Base-by-base conservation (phyloP, 2,113 vertebrate genomes). In the Psilopogon haemacephalus region DNA sequence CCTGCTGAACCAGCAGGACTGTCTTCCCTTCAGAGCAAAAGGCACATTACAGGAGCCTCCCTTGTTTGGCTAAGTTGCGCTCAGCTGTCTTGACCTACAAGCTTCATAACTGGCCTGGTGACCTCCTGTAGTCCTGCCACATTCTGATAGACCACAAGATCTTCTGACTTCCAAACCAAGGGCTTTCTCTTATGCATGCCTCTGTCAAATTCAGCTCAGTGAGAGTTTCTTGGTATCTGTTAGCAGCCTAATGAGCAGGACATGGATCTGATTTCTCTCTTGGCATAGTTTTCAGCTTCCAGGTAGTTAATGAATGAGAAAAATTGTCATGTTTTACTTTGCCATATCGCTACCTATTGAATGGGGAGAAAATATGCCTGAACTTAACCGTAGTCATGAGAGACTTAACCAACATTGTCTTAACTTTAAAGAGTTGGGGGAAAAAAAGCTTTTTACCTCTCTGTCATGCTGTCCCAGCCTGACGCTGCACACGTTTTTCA, bases 1-100 rank as follows among this genome's bases (percentile, higher is more conserved):
- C 85, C 37, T 77, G 68, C 70, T 89, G 59, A 94, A n/a, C 72
- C 86, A 95, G 88, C 83, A 92, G n/a, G 28, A 8, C 81, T 71
- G 46, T 48, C 77, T 93, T 94, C 82, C 70, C 81, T 83, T 10
- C 2, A 4, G 33, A 74, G 64, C 37, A 42, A 52, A n/a, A 17
- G 59, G 50, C 65, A 18, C 54, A 1, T 33, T 87, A 35, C 78
- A 3, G 9, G 64, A 93, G 83, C 86, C 84, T 81, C 24, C 69
- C 37, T 70, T 78, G 44, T 42, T 60, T 28, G 1, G 4, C 52
- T 79, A 77, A 58, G 59, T 37, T 88, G 70, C n/a, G 67, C 44
- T 91, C 68, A 63, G 78, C 87, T 82, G 3, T 60, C 78, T 75
- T 68, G 71, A 84, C 68, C 70, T 90, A 75, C 93, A 75, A 52